Evolutionary conservation across 2,888 invertebrate genomes (phyloP).

Genomic region (Chirona hameri): DNA sequence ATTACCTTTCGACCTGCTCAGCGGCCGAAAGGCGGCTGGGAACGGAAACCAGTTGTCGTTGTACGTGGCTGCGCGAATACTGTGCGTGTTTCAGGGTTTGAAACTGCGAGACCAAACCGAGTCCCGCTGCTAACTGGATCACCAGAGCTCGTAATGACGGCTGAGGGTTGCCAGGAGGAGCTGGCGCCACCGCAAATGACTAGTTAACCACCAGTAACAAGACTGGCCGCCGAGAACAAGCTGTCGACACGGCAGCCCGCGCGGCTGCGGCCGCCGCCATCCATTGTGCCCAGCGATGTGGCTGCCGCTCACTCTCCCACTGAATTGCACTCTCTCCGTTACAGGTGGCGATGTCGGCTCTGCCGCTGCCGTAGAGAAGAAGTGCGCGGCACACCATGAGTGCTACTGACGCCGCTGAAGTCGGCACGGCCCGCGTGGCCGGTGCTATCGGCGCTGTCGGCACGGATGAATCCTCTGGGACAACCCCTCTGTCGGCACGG

Average conservation of each 20-base stretch:
- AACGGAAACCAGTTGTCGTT: not conserved
- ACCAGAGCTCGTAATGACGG: not conserved
- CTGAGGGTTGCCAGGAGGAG: not conserved
- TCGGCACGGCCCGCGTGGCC: not conserved
- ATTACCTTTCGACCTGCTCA: too few relatives aligned
- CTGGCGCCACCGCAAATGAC: not conserved
- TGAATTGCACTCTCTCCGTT: too few relatives aligned
- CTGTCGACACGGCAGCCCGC: not conserved
- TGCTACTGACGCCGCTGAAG: not conserved
- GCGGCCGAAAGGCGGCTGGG: too few relatives aligned
- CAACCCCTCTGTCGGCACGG: not conserved
- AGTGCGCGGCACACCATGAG: not conserved
- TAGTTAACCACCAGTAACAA: not conserved
- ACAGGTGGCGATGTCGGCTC: too few relatives aligned
- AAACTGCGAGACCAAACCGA: not conserved
- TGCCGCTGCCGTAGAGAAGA: too few relatives aligned
- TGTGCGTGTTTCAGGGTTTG: not conserved
- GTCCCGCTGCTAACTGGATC: not conserved
- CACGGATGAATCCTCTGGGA: not conserved
- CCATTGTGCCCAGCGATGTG: not conserved
- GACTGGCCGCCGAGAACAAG: not conserved
- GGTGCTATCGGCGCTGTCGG: not conserved
- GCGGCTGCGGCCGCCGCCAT: not conserved
- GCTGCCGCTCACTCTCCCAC: too few relatives aligned
- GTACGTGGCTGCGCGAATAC: not conserved